Base-by-base conservation (phyloP, 2,888 invertebrate genomes). In the Harpalus rubripes region DNA sequence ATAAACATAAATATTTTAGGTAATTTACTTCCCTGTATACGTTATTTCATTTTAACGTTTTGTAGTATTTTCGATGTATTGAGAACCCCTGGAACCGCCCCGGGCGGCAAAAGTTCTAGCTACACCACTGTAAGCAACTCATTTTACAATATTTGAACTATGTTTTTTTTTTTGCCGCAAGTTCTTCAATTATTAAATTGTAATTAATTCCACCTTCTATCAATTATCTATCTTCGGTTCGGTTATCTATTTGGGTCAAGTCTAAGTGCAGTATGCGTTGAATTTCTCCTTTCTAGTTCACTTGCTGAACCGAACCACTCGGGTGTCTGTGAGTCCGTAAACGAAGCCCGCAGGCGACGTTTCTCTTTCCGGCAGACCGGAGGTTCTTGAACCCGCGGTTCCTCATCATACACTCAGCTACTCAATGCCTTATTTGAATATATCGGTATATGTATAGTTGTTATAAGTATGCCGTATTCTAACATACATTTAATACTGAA, bases 231-330 rank as follows among this genome's bases (percentile, higher is more conserved):
- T 52, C 32, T 32, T 32, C 44, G 10, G 44, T 18, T 74, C 15
- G 39, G 32, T 74, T 74, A 74, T 74, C 72, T 16, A 74, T 41
- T 41, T 74, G 10, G 72, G 72, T 44, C 72, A 74, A 74, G 72
- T 74, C 44, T 52, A 52, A 52, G 44, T 52, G 41, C 72, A 74
- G 16, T 41, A 74, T 74, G 26, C 72, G 72, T 41, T 41, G 72
- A 74, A 74, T 74, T 74, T 74, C 72, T 44, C 72, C 72, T 41
- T 74, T 74, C 72, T 74, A 74, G 72, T 74, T 68, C 68, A 68
- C 39, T 68, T 68, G 32, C 39, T 59, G 63, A 63, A 63, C 8
- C 10, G 8, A 59, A 5, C 22, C 12, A 39, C 68, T 68, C 39
- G 39, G 68, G 32, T 68, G 32, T 26, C 68, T 32, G 68, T n/a